Conservation (phyloP, 2,888 invertebrate genomes). For the Cerastis rubricosa region DNA sequence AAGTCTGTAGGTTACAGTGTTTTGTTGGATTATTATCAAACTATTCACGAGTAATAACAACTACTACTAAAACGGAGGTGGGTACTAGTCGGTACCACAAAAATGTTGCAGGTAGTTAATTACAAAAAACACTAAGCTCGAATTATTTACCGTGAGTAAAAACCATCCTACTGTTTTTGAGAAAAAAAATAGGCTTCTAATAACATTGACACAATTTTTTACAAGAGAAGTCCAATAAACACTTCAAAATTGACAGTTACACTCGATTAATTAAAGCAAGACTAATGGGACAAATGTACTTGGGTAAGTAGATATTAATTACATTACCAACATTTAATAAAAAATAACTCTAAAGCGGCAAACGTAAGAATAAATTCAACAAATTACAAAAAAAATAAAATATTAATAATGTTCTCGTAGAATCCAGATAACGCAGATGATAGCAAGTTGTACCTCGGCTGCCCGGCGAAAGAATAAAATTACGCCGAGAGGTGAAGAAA, state of each 20-base stretch:
- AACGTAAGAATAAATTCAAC: constrained; percentile 11
- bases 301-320: neutral
- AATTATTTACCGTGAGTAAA: neutral
- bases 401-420: neutral
- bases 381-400: constrained; percentile 11
- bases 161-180: neutral
- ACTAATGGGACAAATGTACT: constrained; percentile 15
- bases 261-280: constrained; percentile 11
- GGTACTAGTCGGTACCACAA: too few species aligned
- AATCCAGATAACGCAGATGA: constrained; percentile 19
- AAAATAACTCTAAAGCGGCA: neutral
- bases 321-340: neutral
- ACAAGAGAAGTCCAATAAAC: neutral
- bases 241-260: constrained; percentile 25
- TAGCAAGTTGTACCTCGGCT: constrained; percentile 10
- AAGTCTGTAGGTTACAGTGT: neutral
- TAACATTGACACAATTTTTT: neutral
- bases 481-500: constrained; percentile 12
- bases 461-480: constrained; percentile 37
- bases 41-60: neutral
- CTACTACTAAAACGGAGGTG: neutral
- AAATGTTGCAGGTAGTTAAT: neutral
- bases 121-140: neutral
- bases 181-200: neutral
- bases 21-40: neutral